These are phyloP conservation scores for Myiopsitta monachus DNA, from an alignment of 2,113 vertebrate genomes.

Conservation along the genomic window DNA sequence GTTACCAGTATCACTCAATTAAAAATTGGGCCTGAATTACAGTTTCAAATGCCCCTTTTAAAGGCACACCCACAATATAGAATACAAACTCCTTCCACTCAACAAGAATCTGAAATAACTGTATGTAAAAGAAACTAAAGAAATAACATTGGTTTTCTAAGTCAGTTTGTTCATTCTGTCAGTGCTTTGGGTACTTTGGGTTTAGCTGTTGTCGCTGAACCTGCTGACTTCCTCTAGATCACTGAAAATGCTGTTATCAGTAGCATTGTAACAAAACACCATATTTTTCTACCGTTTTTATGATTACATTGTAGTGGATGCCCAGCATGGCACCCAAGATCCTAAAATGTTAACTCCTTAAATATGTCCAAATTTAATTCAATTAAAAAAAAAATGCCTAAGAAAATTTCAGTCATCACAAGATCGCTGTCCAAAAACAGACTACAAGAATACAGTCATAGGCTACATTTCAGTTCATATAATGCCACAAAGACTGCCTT, in stretches of 20 bases:
- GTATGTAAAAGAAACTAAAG: not conserved
- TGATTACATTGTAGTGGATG: not conserved
- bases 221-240: not conserved
- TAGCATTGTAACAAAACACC: not conserved
- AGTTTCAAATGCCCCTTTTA: not conserved
- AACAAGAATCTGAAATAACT: not conserved
- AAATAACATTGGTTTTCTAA: not conserved
- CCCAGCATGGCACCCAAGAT: not conserved
- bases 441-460: not conserved
- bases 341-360: not conserved
- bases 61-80: not conserved
- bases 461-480: not conserved
- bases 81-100: not conserved
- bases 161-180: not conserved
- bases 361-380: not conserved
- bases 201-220: not conserved
- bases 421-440: not conserved
- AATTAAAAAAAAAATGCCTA: not conserved
- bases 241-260: not conserved
- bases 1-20: not conserved
- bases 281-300: not conserved
- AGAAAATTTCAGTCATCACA: not conserved
- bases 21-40: not conserved
- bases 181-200: not conserved
- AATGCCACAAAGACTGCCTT: not conserved